Evolutionary conservation across 2,888 invertebrate species (phyloP), one percentile per base, ranked within the genome.

Genomic region (Xestia xanthographa): DNA sequence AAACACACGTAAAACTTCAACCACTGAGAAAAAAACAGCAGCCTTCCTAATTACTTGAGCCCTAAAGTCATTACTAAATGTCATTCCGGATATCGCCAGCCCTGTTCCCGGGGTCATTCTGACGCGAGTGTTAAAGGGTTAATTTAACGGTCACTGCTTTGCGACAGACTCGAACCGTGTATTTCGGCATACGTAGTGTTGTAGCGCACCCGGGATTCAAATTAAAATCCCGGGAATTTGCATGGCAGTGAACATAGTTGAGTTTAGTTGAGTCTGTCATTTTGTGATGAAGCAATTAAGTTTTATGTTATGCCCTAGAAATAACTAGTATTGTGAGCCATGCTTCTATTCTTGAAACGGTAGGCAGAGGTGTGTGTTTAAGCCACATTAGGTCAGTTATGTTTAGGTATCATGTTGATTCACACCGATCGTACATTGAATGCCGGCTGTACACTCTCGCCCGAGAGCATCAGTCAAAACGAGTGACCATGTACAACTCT

Each of bases 141-240:
- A 94, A 94, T 94, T 94, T 94, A 92, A 93, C 94, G 94, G 90
- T 92, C 84, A 86, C 89, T 92, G 92, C 90, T 68, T 88, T 84
- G 86, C 83, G 84, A 87, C 87, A 83, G 83, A 83, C 79, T 77
- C 79, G 75, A 80, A 76, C 72, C 74, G 80, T 82, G 80, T 86
- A 76, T 84, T 86, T 84, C 74, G 78, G 77, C 82, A 66, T 73
- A 66, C 29, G 72, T 84, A 84, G 87, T 86, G 87, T 65, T 85
- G 88, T 78, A 50, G 68, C 72, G n/a, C 60, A 43, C 70, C 43
- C 77, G 83, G 79, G 73, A 79, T 74, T 79, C 56, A 86, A 83
- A 84, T 86, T 83, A 86, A 82, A 84, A 79, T 79, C 26, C 76
- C 72, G 72, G 69, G 79, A 76, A 66, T 85, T 74, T 67, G 68